Evolutionary conservation across 23 tunicate genomes (phyloP), one percentile per base, ranked within the genome.

Genomic region (Aplidium turbinatum): DNA sequence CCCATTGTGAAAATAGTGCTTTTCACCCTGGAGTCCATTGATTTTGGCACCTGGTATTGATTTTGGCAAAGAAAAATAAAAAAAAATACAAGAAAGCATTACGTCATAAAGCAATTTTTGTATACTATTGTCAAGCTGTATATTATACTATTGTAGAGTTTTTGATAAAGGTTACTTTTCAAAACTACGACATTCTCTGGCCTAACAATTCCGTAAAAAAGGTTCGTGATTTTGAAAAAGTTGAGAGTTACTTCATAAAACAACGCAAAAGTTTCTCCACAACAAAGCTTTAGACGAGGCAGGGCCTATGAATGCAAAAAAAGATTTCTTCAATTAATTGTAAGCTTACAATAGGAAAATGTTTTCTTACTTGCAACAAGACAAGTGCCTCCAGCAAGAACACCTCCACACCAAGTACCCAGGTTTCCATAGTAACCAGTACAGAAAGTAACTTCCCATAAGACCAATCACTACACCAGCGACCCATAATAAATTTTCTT

Each of bases 331-430:
- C n/a, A n/a, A n/a, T n/a, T n/a, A n/a, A 42, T 42, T 42, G 13
- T 42, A 9, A n/a, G n/a, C n/a, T n/a, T n/a, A n/a, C n/a, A n/a
- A n/a, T n/a, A n/a, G n/a, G n/a, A n/a, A n/a, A n/a, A n/a, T n/a
- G n/a, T n/a, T 63, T 74, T 62, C 36, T 47, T 71, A 84, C 60
- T 64, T 64, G 33, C 83, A 62, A 46, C 80, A 28, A 63, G n/a
- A n/a, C n/a, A n/a, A n/a, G n/a, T 85, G 84, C 38, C 92, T 33
- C 70, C 82, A 77, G 29, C 79, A 72, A 1, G 63, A 80, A 38
- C 85, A 78, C 13, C 84, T 60, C 96, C 96, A 88, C 30, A 81
- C 77, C 35, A 88, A 58, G 45, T 80, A 88, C 20, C 86, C 86
- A 1, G 85, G 86, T 79, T 82, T 74, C 68, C 78, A 87, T 0